Conservation (phyloP, 1,140 invertebrate species). For the Tetranychus urticae region DNA sequence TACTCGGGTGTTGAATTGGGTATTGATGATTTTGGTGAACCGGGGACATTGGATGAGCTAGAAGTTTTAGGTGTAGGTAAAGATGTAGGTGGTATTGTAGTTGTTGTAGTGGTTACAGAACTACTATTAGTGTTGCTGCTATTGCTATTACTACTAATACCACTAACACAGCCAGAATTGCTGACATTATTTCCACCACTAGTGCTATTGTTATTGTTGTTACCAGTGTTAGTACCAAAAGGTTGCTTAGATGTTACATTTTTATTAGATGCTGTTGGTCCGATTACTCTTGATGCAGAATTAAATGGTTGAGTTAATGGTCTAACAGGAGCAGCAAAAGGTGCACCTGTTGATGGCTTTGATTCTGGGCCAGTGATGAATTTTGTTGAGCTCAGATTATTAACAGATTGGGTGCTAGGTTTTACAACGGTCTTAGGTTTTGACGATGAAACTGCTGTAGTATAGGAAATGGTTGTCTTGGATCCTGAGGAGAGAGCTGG, state of each 20-base stretch:
- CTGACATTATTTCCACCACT: background rate
- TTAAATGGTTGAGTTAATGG: background rate
- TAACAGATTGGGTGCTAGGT: background rate
- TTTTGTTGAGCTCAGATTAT: background rate
- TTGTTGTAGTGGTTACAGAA: background rate
- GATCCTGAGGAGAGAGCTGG: background rate
- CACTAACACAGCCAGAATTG: background rate
- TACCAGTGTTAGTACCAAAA: background rate
- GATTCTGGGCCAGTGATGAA: background rate
- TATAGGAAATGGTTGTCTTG: conserved; percentile 5
- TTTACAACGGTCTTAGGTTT: background rate
- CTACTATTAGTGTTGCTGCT: background rate
- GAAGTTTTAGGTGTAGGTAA: too few relatives aligned
- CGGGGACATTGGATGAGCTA: background rate
- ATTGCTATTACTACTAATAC: too few relatives aligned
- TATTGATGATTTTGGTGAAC: background rate
- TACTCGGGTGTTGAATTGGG: conserved; percentile 30
- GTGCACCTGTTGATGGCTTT: background rate
- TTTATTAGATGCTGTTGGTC: background rate
- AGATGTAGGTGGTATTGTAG: background rate
- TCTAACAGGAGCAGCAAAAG: background rate
- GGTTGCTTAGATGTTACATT: too few relatives aligned
- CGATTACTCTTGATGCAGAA: background rate
- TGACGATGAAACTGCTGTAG: conserved; percentile 1
- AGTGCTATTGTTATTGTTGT: background rate